Percentiles rank a stretch among this genome's conserved stretches.
Evolutionary conservation across 2,888 invertebrate species (phyloP).

Genomic region (Bruchidius siliquastri): DNA sequence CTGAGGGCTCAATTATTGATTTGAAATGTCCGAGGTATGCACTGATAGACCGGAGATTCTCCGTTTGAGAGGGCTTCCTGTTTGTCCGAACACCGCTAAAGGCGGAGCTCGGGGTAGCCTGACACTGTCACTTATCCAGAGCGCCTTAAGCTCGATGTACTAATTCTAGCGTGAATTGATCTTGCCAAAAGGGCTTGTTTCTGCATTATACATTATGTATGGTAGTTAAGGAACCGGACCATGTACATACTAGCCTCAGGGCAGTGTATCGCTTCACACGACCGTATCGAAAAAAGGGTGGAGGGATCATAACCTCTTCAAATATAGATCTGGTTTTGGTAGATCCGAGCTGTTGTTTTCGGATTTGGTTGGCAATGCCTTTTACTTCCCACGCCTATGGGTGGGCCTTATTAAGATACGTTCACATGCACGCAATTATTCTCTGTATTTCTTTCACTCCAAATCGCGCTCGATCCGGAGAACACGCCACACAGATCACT

Average conservation of each 20-base stretch:
- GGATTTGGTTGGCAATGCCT: no score
- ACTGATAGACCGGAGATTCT: neutral
- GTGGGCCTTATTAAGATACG: no score
- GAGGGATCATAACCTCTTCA: neutral
- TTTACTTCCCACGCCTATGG: no score
- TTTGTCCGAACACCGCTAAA: constrained; percentile 21
- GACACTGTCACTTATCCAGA: constrained; percentile 31
- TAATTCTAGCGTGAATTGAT: constrained; percentile 35
- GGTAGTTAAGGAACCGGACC: constrained; percentile 5
- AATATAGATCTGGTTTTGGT: no score
- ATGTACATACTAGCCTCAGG: neutral
- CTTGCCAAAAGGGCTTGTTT: constrained; percentile 32
- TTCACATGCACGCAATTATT: no score
- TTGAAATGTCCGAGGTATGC: neutral
- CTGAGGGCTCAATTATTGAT: neutral
- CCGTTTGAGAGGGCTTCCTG: constrained; percentile 4
- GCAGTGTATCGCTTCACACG: neutral
- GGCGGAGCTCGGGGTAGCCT: constrained; percentile 21
- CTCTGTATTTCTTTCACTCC: no score
- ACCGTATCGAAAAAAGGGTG: neutral
- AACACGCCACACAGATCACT: no score
- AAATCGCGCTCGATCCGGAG: no score
- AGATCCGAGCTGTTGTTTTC: no score
- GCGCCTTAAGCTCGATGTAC: constrained; percentile 37
- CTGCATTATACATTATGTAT: constrained; percentile 43